Evolutionary conservation across 2,888 invertebrate genomes (phyloP).

Genomic region (Adela reaumurella): DNA sequence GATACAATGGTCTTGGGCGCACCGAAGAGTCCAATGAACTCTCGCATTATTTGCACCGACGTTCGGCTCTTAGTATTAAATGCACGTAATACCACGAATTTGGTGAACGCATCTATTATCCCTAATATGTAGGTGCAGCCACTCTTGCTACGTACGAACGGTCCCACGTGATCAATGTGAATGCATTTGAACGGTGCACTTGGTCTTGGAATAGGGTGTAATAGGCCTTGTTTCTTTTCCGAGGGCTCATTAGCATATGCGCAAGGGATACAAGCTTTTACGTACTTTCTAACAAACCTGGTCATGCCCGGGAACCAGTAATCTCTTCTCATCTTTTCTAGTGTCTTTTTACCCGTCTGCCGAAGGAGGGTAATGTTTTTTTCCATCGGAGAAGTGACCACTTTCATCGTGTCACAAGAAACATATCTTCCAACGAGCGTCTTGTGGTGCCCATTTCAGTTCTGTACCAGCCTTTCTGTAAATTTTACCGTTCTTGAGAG

Average conservation of each 20-base stretch:
- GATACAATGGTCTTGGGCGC: slow-evolving; percentile 8
- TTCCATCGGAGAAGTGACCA: slow-evolving; percentile 5
- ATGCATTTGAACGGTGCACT: slow-evolving; percentile 11
- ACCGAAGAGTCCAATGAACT: slow-evolving; percentile 9
- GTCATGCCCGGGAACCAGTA: slow-evolving; percentile 6
- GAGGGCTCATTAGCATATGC: slow-evolving; percentile 2
- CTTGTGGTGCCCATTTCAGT: slow-evolving; percentile 5
- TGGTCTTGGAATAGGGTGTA: slow-evolving; percentile 13
- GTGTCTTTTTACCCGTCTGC: too few relatives aligned
- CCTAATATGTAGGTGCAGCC: slow-evolving; percentile 8
- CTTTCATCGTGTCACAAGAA: background rate
- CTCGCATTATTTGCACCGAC: background rate
- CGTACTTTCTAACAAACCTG: slow-evolving; percentile 3
- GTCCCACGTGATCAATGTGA: slow-evolving; percentile 12
- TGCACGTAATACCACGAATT: slow-evolving; percentile 6
- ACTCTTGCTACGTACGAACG: slow-evolving; percentile 8
- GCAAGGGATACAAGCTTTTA: slow-evolving; percentile 3
- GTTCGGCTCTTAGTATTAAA: slow-evolving; percentile 9
- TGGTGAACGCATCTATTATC: slow-evolving; percentile 9
- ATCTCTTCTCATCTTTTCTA: slow-evolving; percentile 1
- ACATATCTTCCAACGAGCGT: slow-evolving; percentile 3
- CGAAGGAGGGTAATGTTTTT: slow-evolving; percentile 14
- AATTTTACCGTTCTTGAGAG: slow-evolving; percentile 2
- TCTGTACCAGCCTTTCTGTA: background rate
- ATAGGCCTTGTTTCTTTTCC: slow-evolving; percentile 5